These are phyloP conservation scores for Stichopus chloronotus DNA, from an alignment of 35 echinoderm and acorn worm species.

Conservation along the genomic window DNA sequence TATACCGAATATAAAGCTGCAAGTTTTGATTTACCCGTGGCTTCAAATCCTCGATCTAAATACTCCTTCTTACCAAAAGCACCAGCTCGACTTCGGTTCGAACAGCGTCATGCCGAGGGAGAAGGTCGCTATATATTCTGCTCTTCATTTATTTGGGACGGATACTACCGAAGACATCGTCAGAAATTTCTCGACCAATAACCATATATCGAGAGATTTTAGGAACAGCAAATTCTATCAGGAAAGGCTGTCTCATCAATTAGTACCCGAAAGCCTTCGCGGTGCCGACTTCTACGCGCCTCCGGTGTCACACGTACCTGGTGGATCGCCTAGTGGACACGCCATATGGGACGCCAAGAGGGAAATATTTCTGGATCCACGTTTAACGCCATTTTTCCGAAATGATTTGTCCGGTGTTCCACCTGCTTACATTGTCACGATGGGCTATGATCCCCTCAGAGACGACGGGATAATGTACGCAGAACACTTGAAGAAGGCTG, in stretches of 20 bases:
- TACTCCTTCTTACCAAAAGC: conserved; percentile 44
- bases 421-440: conserved; percentile 77
- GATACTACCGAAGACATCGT: not conserved
- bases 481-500: conserved; percentile 56
- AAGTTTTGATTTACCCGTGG: conserved; percentile 53
- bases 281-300: not conserved
- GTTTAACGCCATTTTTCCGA: conserved; percentile 61
- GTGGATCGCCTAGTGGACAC: not conserved
- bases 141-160: conserved; percentile 16
- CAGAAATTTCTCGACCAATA: conserved; percentile 3
- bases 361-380: conserved; percentile 47
- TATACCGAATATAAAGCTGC: conserved; percentile 45
- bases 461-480: conserved; percentile 86
- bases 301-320: not conserved
- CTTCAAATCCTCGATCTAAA: conserved; percentile 30
- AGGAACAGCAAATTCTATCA: conserved; percentile 1
- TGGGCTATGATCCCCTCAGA: conserved; percentile 71
- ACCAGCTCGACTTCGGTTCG: not conserved
- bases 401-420: conserved; percentile 68
- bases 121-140: not conserved
- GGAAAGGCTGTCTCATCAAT: not conserved
- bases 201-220: conserved; percentile 23
- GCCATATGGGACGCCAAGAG: not conserved
- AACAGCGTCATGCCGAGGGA: not conserved
- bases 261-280: not conserved